These are phyloP conservation scores for Synaphobranchus kaupii DNA, from an alignment of 2,797 vertebrate genomes.

Conservation along the genomic window DNA sequence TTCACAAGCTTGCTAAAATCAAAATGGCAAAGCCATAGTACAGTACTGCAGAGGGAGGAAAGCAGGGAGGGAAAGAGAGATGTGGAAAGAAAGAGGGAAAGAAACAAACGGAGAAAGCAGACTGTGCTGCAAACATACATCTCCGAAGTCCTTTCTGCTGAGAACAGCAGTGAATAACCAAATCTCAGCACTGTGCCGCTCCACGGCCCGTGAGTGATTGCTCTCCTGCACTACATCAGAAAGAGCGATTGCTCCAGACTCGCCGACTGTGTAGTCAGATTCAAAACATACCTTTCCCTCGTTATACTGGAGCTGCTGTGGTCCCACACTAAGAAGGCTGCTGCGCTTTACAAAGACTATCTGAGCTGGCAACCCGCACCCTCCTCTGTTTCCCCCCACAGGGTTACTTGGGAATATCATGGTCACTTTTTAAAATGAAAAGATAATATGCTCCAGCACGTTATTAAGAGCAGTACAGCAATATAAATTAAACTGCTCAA, in stretches of 20 bases:
- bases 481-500: neutral
- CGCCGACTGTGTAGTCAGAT: neutral
- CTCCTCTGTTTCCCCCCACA: neutral
- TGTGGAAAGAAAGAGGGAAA: neutral
- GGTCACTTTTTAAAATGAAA: neutral
- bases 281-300: neutral
- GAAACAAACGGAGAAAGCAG: neutral
- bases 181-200: neutral
- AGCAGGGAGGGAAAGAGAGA: neutral
- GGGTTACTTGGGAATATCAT: neutral
- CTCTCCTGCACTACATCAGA: neutral
- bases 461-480: neutral
- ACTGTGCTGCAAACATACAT: neutral
- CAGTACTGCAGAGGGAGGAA: neutral
- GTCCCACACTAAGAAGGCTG: neutral
- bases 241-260: neutral
- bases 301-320: neutral
- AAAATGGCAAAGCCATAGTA: neutral
- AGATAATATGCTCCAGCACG: neutral
- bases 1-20: neutral
- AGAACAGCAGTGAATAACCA: neutral
- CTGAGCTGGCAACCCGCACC: neutral
- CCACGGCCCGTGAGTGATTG: neutral
- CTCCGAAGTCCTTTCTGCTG: neutral
- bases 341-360: neutral